Evolutionary conservation across 2,797 vertebrate species (phyloP).

Genomic region (Columba guinea): DNA sequence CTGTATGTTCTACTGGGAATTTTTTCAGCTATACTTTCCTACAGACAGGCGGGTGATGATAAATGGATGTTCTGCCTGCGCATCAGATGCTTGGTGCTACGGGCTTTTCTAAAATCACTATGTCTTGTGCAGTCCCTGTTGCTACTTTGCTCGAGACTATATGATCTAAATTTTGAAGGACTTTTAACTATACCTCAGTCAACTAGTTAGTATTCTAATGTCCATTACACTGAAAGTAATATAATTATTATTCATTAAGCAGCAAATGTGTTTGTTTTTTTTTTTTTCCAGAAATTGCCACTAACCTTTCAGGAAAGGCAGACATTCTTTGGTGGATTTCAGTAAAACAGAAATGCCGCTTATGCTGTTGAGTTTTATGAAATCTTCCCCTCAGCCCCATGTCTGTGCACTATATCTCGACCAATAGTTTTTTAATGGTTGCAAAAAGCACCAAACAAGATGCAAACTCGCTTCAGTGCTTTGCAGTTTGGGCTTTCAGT

Average conservation of each 20-base stretch:
- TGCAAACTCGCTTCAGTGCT: not conserved
- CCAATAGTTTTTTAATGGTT: not conserved
- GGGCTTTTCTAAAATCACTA: constrained; percentile 63
- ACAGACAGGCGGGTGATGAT: not conserved
- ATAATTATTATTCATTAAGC: constrained; percentile 32
- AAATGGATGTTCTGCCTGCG: constrained; percentile 29
- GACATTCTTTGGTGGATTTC: constrained; percentile 38
- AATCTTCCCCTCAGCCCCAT: not conserved
- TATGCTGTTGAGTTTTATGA: not conserved
- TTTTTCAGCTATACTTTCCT: constrained; percentile 64
- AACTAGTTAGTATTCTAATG: constrained; percentile 65
- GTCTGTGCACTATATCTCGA: not conserved
- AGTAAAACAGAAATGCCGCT: constrained; percentile 39
- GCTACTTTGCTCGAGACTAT: constrained; percentile 56
- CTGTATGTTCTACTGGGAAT: constrained; percentile 56
- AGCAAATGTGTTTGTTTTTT: constrained; percentile 52
- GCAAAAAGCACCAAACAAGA: not conserved
- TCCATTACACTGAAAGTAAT: constrained; percentile 43
- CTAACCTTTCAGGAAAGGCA: constrained; percentile 60
- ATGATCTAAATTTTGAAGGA: constrained; percentile 73
- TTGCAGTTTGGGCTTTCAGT: constrained; percentile 8
- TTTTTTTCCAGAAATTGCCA: constrained; percentile 62
- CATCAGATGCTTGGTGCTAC: constrained; percentile 42
- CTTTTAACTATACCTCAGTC: constrained; percentile 74
- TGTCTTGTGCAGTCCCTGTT: constrained; percentile 62